Base-by-base conservation (phyloP, 2,797 vertebrate species). In the Tadarida brasiliensis region DNA sequence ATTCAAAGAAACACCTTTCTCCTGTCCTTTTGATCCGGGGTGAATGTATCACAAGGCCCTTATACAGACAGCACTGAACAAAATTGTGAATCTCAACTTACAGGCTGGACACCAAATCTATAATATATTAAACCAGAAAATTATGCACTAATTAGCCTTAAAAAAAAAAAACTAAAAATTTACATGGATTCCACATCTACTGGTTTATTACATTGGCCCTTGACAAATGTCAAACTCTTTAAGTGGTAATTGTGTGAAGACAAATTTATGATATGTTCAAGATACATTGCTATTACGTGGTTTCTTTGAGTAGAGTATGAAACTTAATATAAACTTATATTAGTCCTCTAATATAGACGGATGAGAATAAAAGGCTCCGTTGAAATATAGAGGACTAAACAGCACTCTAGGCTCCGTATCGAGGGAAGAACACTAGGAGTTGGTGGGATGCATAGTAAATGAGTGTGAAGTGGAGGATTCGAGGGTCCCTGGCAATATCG, bases 81-180 rank as follows among this genome's bases (percentile, higher is more conserved):
- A 91, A 80, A 76, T 57, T 49, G 44, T 78, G 28, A 67, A 47
- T 84, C 15, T 80, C 39, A 90, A 44, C 11, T 0, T 57, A 12
- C 8, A 61, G 22, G 20, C 20, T 83, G 6, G 19, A 87, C 5
- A 26, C 9, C 26, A 94, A 20, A 16, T 71, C 59, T 89, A 2
- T 68, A 76, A 51, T 65, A 82, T 47, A 54, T 28, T 73, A 63
- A 78, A 73, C 71, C 24, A 90, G 7, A 88, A 76, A 97, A 67
- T 82, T 70, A 33, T 81, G 15, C 11, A 54, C 22, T 59, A 47
- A 83, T 15, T 44, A 22, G 17, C n/a, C 57, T 85, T 84, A 70
- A 74, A 30, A 4, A 65, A 24, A 59, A 65, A n/a, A 65, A 65
- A 8, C 49, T 87, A 22, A 71, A 78, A 61, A 49, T 80, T 78